These are phyloP conservation scores for Rhegmatorhina hoffmannsi DNA, from an alignment of 2,113 vertebrate genomes.

Conservation along the genomic window DNA sequence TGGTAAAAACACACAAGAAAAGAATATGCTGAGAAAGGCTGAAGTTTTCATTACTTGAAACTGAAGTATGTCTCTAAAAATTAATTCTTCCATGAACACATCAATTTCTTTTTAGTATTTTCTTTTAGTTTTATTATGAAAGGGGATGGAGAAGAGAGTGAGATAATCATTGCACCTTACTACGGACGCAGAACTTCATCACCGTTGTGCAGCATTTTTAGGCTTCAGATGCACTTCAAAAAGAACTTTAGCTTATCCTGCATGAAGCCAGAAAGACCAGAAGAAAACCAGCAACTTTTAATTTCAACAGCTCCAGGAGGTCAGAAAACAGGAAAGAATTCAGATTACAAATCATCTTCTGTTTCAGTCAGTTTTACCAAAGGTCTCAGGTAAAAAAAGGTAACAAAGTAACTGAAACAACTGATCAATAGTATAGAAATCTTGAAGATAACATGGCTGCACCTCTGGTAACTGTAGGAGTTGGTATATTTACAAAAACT, in stretches of 20 bases:
- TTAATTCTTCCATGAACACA: neutral
- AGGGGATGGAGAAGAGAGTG: rapidly evolving
- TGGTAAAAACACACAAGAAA: neutral
- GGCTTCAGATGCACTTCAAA: neutral
- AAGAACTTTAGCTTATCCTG: neutral
- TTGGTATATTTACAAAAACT: neutral
- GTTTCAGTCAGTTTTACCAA: neutral
- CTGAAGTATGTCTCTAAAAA: neutral
- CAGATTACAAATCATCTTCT: neutral
- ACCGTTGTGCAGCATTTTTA: neutral
- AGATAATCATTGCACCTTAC: neutral
- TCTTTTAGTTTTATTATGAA: neutral
- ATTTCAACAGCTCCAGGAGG: neutral
- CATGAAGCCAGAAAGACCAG: neutral
- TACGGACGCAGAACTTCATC: neutral
- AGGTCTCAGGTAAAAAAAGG: neutral
- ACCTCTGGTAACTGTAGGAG: neutral
- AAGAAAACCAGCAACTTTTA: neutral
- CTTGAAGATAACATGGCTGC: neutral
- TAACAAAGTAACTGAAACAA: neutral
- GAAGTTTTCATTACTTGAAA: neutral
- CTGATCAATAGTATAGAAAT: neutral
- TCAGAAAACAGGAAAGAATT: neutral
- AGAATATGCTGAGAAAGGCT: neutral
- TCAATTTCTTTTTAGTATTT: neutral